A percentile compares a stretch with the other conserved stretches of the same genome.
These are phyloP conservation scores for Lagodon rhomboides DNA, from an alignment of 2,797 vertebrate species.

Conservation along the genomic window DNA sequence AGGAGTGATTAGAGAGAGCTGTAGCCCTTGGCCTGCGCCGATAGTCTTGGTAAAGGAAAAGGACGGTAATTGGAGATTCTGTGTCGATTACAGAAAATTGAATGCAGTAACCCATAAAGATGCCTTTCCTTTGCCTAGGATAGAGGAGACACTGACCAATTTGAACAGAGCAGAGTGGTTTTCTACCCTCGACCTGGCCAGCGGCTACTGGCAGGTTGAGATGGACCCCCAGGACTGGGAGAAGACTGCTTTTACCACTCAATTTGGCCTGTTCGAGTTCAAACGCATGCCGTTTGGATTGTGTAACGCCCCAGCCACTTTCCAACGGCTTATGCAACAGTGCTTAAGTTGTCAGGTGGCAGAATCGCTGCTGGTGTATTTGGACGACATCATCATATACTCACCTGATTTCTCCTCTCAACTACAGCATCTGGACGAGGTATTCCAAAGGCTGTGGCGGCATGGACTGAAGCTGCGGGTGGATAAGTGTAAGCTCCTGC, in stretches of 20 bases:
- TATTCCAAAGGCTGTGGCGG: accelerated
- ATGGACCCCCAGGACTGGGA: background rate
- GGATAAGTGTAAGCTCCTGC: background rate
- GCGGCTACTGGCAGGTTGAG: background rate
- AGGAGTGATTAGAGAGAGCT: background rate
- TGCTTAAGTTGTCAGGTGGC: background rate
- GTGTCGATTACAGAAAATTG: background rate
- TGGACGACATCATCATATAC: background rate
- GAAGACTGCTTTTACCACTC: background rate
- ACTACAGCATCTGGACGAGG: background rate
- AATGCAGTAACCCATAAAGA: background rate
- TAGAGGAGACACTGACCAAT: background rate
- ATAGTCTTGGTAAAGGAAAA: background rate
- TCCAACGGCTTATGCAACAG: background rate
- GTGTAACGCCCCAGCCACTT: background rate
- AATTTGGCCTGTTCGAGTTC: background rate
- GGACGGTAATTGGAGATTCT: background rate
- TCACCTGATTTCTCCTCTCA: background rate
- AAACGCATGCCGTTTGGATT: background rate
- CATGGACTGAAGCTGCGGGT: background rate
- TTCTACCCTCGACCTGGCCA: background rate
- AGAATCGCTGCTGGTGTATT: background rate
- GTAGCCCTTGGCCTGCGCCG: background rate
- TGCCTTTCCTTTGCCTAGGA: background rate
- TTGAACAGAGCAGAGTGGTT: background rate